A percentile compares a stretch with the other conserved stretches of the same genome.
Conservation (phyloP, 2,797 vertebrate species). For the Bucorvus abyssinicus region DNA sequence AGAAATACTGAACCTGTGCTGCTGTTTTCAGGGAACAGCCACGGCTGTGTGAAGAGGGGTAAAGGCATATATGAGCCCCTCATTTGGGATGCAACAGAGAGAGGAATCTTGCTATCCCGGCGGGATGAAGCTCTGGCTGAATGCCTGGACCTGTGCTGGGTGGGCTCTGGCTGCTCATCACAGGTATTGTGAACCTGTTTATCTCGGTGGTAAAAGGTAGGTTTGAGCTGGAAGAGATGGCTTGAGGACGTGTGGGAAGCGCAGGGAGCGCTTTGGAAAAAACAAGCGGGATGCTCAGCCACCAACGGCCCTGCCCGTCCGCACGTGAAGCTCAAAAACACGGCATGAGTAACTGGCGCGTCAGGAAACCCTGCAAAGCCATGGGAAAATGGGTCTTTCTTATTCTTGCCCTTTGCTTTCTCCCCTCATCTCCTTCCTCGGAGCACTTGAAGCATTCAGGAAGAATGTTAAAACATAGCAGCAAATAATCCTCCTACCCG, state of each 20-base stretch:
- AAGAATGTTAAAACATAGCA: neutral
- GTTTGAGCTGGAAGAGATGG: neutral
- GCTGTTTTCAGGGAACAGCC: neutral
- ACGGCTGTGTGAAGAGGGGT: too few species aligned
- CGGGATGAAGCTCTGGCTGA: neutral
- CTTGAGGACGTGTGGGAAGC: neutral
- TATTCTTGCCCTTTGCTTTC: neutral
- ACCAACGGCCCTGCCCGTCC: neutral
- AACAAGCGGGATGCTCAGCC: neutral
- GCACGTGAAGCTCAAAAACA: accelerated
- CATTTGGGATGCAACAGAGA: neutral
- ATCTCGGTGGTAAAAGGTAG: neutral
- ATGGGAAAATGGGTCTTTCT: neutral
- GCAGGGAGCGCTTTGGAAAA: neutral
- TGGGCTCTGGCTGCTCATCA: neutral
- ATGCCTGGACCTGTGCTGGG: neutral
- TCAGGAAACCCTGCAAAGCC: neutral
- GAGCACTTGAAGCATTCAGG: neutral
- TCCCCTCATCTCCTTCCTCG: neutral
- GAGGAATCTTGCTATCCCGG: neutral
- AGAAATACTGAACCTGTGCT: neutral
- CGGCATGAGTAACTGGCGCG: neutral
- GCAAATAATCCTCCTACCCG: neutral
- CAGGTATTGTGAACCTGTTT: neutral
- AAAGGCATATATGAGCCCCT: neutral